These are phyloP conservation scores for Zaprionus taronus DNA, from an alignment of 1,140 invertebrate genomes.

Conservation along the genomic window DNA sequence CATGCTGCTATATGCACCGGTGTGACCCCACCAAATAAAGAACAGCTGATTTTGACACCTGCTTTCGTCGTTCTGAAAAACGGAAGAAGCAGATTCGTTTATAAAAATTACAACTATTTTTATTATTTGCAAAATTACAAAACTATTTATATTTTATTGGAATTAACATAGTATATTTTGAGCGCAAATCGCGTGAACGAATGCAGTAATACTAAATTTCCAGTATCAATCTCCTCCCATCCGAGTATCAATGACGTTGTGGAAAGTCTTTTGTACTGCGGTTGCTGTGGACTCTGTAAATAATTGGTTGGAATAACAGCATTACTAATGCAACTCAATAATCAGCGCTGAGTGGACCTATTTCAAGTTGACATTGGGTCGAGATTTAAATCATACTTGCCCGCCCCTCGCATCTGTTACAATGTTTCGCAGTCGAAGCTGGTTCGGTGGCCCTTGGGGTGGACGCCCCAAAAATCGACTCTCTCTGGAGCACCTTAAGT, in stretches of 20 bases:
- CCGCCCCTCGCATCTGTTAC: conserved; percentile 10
- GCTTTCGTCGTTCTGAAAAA: conserved; percentile 34
- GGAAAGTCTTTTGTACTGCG: conserved; percentile 20
- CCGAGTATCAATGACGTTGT: conserved; percentile 29
- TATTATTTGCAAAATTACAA: conserved; percentile 38
- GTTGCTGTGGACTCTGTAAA: conserved; percentile 17
- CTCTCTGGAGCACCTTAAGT: conserved; percentile 98
- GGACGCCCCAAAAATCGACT: conserved; percentile 98
- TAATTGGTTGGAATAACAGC: conserved; percentile 19
- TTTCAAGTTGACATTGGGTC: conserved; percentile 2
- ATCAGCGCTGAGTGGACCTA: conserved; percentile 27
- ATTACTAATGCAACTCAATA: conserved; percentile 27
- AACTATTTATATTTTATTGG: conserved; percentile 28
- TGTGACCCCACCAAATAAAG: conserved; percentile 20
- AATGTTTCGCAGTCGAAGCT: conserved; percentile 94
- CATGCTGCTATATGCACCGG: not conserved
- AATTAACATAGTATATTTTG: not conserved
- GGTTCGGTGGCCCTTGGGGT: conserved; percentile 91
- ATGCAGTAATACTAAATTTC: not conserved
- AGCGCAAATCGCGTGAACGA: not conserved
- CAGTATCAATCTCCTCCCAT: not conserved
- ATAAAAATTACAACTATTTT: conserved; percentile 51
- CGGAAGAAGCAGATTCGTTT: conserved; percentile 56
- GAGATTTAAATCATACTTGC: not conserved
- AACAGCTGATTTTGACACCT: conserved; percentile 73